Evolutionary conservation across 2,797 vertebrate genomes (phyloP).

Genomic region (Novumbra hubbsi): DNA sequence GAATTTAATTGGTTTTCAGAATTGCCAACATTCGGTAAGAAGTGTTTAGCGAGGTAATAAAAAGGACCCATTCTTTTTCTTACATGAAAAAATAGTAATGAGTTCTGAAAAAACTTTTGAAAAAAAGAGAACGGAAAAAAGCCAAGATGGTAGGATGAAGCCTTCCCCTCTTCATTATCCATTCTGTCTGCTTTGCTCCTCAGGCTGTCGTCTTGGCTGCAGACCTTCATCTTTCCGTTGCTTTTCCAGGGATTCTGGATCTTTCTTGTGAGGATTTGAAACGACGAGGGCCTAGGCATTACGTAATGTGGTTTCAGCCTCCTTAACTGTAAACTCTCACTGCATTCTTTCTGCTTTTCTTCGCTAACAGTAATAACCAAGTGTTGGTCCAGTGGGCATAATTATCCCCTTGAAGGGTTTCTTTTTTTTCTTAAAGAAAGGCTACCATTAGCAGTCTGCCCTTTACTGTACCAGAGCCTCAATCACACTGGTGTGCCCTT

Average conservation of each 20-base stretch:
- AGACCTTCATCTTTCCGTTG: neutral
- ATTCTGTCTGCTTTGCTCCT: constrained; percentile 11
- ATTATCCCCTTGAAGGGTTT: neutral
- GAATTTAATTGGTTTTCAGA: neutral
- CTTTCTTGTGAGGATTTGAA: constrained; percentile 18
- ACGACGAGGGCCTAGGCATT: constrained; percentile 30
- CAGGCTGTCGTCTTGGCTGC: neutral
- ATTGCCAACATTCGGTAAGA: neutral
- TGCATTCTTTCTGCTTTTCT: constrained; percentile 19
- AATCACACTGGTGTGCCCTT: neutral
- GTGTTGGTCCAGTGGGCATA: neutral
- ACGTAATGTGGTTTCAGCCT: constrained; percentile 14
- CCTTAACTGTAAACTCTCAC: constrained; percentile 26
- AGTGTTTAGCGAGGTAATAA: neutral
- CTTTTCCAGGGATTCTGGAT: constrained; percentile 28
- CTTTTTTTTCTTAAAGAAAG: neutral
- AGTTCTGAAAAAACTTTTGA: neutral
- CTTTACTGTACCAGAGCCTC: neutral
- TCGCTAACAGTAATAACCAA: constrained; percentile 3
- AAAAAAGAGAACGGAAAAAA: neutral
- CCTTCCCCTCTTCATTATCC: constrained; percentile 18
- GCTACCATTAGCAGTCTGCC: neutral
- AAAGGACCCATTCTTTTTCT: neutral
- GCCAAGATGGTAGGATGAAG: neutral
- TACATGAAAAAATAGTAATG: neutral